phyloP scores from a whole-genome alignment of 2,888 invertebrate species.

The Microdon myrmicae region DNA sequence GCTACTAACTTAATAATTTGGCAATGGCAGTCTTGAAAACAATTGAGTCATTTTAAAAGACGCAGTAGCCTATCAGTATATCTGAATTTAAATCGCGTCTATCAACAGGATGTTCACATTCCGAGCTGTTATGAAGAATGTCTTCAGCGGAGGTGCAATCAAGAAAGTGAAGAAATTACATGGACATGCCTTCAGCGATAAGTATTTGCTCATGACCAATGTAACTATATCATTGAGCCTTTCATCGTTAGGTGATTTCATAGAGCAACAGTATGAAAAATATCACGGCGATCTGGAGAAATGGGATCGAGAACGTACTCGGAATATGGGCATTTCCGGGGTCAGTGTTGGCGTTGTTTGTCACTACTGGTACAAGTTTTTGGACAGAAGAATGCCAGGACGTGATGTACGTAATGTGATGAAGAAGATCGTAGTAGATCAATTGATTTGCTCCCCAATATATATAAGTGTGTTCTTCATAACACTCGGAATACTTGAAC shows the following conservation, averaged over 20 bases:
- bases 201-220: conserved; percentile 82
- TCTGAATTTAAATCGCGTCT: too few species aligned
- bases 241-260: conserved; percentile 80
- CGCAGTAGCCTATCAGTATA: too few species aligned
- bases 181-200: conserved; percentile 70
- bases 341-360: conserved; percentile 80
- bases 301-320: conserved; percentile 74
- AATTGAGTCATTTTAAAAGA: too few species aligned
- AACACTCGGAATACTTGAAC: conserved; percentile 79
- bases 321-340: conserved; percentile 83
- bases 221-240: conserved; percentile 79
- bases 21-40: too few species aligned
- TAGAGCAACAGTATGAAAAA: conserved; percentile 84
- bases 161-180: conserved; percentile 58
- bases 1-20: too few species aligned
- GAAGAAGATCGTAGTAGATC: conserved; percentile 85
- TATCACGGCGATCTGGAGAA: conserved; percentile 69
- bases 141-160: conserved; percentile 13
- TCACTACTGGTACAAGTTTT: conserved; percentile 85
- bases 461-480: conserved; percentile 81
- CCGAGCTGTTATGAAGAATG: conserved; percentile 25
- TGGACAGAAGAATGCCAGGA: conserved; percentile 80
- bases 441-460: conserved; percentile 84
- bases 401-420: conserved; percentile 73
- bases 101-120: conserved; percentile 19